Conservation (phyloP, 1,140 invertebrate genomes). For the Drosophila pandora region DNA sequence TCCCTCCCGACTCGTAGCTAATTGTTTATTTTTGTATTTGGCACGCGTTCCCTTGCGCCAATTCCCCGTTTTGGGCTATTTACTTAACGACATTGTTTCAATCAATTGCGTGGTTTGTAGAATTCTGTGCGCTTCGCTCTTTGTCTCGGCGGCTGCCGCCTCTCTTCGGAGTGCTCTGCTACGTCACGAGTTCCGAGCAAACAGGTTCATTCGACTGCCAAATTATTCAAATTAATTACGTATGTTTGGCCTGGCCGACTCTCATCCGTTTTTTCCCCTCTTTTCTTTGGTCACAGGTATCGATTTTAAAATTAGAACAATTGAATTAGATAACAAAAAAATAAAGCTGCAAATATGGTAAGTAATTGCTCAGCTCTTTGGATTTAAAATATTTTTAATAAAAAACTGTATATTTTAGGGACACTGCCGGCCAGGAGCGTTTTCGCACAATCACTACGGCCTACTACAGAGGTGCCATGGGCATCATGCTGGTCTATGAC, state of each 20-base stretch:
- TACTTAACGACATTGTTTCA: conserved; percentile 66
- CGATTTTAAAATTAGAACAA: conserved; percentile 99
- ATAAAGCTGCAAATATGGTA: conserved; percentile 99
- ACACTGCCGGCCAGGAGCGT: conserved; percentile 97
- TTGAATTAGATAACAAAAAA: conserved; percentile 98
- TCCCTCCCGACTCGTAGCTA: conserved; percentile 14
- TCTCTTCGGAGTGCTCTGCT: conserved; percentile 1
- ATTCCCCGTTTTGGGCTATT: conserved; percentile 66
- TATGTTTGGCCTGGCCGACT: conserved; percentile 33
- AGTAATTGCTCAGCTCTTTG: conserved; percentile 47
- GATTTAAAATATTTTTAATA: conserved; percentile 6
- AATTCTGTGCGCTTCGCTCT: conserved; percentile 10
- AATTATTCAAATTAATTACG: conserved; percentile 56
- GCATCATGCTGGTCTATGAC: conserved; percentile 99
- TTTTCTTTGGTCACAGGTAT: conserved; percentile 89
- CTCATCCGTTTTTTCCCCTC: conserved; percentile 9
- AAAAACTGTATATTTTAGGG: conserved; percentile 86
- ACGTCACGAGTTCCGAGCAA: conserved; percentile 27
- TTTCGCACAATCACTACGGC: conserved; percentile 99
- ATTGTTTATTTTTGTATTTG: conserved; percentile 72
- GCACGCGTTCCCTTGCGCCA: conserved; percentile 62
- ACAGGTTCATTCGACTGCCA: conserved; percentile 45
- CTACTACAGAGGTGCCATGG: conserved; percentile 99
- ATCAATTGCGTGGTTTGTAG: conserved; percentile 66
- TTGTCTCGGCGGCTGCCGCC: conserved; percentile 2